A percentile compares a stretch with the other conserved stretches of the same genome.
Conservation (phyloP, 2,797 vertebrate species). For the Triplophysa yarkandensis region DNA sequence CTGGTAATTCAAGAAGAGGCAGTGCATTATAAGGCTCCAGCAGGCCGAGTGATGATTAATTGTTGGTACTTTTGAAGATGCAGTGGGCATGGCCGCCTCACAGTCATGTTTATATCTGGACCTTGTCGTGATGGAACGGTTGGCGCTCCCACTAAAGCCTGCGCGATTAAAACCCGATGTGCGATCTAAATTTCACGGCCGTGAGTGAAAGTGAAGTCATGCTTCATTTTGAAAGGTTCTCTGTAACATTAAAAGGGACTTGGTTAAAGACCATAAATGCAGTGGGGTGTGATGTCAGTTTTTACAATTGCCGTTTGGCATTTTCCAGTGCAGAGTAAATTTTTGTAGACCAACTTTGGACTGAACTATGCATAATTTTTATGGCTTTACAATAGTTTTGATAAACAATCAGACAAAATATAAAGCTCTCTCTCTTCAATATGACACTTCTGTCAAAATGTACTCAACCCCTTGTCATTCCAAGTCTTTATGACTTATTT, state of each 20-base stretch:
- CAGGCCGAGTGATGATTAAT: slow-evolving; percentile 72
- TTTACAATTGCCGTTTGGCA: slow-evolving; percentile 5
- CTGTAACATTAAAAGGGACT: slow-evolving; percentile 22
- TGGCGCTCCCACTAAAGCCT: slow-evolving; percentile 20
- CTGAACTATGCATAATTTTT: slow-evolving; percentile 1
- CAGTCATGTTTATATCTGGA: slow-evolving; percentile 44
- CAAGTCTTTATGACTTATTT: too few species aligned
- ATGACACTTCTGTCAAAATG: too few species aligned
- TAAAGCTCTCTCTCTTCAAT: too few species aligned
- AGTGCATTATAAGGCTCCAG: slow-evolving; percentile 65
- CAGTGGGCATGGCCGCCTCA: slow-evolving; percentile 44
- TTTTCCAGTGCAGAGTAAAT: background rate
- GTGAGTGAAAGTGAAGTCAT: slow-evolving; percentile 22
- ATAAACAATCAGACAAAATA: background rate
- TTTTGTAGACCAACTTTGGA: background rate
- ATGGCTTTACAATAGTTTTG: slow-evolving; percentile 22
- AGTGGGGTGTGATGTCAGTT: too few species aligned
- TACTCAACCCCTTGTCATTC: too few species aligned
- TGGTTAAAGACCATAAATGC: slow-evolving; percentile 5
- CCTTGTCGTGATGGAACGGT: slow-evolving; percentile 29
- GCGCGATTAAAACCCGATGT: slow-evolving; percentile 16
- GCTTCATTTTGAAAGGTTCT: slow-evolving; percentile 2
- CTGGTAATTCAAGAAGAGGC: slow-evolving; percentile 64
- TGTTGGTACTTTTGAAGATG: slow-evolving; percentile 64
- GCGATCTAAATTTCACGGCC: slow-evolving; percentile 16